Conservation (phyloP, 2,113 vertebrate genomes). For the Solenodon paradoxus region DNA sequence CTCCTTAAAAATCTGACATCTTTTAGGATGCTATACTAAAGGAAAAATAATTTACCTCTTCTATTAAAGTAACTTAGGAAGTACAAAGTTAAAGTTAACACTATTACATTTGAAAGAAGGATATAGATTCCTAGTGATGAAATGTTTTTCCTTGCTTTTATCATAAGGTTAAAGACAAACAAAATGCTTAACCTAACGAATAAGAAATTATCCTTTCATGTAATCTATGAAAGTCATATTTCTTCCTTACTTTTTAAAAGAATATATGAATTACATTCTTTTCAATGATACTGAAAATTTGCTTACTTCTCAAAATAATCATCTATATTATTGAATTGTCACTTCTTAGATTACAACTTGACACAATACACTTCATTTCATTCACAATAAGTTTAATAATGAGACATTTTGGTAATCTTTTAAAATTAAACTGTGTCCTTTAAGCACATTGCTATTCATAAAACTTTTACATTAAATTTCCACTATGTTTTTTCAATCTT, state of each 20-base stretch:
- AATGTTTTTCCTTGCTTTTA: not conserved
- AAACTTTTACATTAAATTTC: constrained; percentile 9
- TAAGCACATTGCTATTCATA: not conserved
- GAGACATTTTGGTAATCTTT: not conserved
- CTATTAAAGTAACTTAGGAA: not conserved
- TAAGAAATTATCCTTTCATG: constrained; percentile 4
- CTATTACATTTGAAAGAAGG: not conserved
- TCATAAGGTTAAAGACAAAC: not conserved
- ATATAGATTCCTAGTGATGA: not conserved
- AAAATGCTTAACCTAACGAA: not conserved
- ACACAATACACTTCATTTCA: constrained; percentile 1
- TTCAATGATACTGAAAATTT: constrained; percentile 5
- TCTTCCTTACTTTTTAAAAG: not conserved
- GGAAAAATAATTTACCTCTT: not conserved
- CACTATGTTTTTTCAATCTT: not conserved
- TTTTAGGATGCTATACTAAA: not conserved
- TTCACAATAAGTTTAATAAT: not conserved
- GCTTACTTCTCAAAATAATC: constrained; percentile 1
- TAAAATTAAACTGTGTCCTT: constrained; percentile 29
- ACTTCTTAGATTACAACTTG: constrained; percentile 11
- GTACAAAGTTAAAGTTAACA: constrained; percentile 36
- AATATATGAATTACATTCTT: not conserved
- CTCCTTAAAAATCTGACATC: not conserved
- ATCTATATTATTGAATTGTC: not conserved
- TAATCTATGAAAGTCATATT: constrained; percentile 16